Conservation (phyloP, 2,113 vertebrate species). For the Sprattus sprattus region DNA sequence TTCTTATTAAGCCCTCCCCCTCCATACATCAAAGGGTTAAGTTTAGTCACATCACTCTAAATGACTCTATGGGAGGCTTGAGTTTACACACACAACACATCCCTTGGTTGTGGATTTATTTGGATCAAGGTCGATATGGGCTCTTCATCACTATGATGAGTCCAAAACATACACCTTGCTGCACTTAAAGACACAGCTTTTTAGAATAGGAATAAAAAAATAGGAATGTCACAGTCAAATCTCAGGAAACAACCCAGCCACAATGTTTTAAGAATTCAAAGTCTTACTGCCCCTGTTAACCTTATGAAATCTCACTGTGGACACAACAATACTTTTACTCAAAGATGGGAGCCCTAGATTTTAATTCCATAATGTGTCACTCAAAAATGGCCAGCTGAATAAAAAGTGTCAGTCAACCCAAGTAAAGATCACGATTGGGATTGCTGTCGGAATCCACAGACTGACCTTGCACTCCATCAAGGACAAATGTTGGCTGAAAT, state of each 20-base stretch:
- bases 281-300: background rate
- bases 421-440: background rate
- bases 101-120: background rate
- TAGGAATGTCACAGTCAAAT: background rate
- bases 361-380: background rate
- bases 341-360: no score
- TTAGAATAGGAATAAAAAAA: background rate
- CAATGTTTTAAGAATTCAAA: background rate
- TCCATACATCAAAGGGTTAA: constrained; percentile 11
- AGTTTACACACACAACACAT: background rate
- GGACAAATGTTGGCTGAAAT: background rate
- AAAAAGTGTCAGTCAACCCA: background rate
- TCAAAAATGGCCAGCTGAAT: background rate
- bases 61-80: background rate
- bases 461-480: background rate
- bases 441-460: background rate
- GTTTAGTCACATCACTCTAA: background rate
- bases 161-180: no score
- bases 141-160: background rate
- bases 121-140: background rate
- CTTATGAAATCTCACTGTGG: background rate
- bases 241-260: background rate
- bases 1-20: background rate
- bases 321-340: no score
- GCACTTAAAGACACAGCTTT: background rate